phyloP scores from a whole-genome alignment of 2,888 invertebrate species.

The Hypena proboscidalis region DNA sequence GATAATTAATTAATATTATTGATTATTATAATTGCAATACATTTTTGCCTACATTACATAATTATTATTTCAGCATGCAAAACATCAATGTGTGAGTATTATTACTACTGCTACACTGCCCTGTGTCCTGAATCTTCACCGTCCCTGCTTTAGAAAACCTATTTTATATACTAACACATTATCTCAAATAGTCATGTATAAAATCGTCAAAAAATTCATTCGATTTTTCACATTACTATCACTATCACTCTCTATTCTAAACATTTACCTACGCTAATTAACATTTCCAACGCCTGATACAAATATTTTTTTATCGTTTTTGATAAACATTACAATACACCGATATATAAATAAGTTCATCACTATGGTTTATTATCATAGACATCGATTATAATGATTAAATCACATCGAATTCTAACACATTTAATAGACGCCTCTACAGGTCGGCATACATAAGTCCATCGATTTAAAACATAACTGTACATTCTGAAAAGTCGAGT shows the following conservation, averaged over 20 bases:
- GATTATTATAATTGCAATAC: conserved; percentile 10
- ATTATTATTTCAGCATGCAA: conserved; percentile 2
- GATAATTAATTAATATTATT: no score
- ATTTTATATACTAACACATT: conserved; percentile 8
- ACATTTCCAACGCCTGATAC: not conserved
- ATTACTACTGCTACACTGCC: no score
- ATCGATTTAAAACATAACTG: not conserved
- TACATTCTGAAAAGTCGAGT: no score
- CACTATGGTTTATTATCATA: conserved; percentile 1
- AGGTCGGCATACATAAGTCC: not conserved
- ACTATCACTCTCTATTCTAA: not conserved
- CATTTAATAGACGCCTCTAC: not conserved
- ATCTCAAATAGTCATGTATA: conserved; percentile 13
- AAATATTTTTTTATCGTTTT: conserved; percentile 1
- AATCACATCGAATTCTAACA: conserved; percentile 3
- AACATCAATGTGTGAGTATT: no score
- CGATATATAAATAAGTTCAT: conserved; percentile 2
- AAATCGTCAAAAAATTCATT: conserved; percentile 17
- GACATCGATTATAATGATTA: conserved; percentile 5
- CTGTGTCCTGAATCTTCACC: not conserved
- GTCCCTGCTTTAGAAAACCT: conserved; percentile 2
- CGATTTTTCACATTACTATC: conserved; percentile 15
- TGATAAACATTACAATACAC: conserved; percentile 10
- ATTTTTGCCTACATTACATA: conserved; percentile 14
- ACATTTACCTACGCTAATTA: not conserved